A percentile compares a stretch with the other conserved stretches of the same genome.
phyloP scores from a whole-genome alignment of 2,888 invertebrate species.

The Drosophila neotestacea region DNA sequence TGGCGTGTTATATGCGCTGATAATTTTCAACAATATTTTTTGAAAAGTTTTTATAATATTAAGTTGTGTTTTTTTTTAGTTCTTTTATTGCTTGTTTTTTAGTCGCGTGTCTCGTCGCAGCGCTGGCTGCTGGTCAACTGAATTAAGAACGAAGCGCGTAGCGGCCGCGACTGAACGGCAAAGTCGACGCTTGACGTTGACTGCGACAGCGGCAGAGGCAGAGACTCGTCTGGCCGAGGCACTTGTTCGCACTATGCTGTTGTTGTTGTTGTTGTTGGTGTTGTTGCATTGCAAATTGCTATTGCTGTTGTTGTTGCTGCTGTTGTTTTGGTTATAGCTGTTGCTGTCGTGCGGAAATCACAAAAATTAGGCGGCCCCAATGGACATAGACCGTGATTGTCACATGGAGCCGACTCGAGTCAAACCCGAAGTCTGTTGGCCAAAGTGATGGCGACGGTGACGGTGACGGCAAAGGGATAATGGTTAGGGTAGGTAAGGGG shows the following conservation, averaged over 20 bases:
- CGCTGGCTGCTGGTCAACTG: conserved; percentile 82
- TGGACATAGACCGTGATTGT: conserved; percentile 61
- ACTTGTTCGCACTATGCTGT: conserved; percentile 44
- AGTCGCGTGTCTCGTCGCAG: conserved; percentile 77
- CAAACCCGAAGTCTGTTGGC: conserved; percentile 8
- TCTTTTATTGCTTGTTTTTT: conserved; percentile 31
- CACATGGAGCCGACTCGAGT: conserved; percentile 44
- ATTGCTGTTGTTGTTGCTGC: conserved; percentile 31
- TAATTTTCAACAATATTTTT: conserved; percentile 36
- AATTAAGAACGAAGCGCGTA: conserved; percentile 78
- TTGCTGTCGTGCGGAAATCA: conserved; percentile 66
- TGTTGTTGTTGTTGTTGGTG: conserved; percentile 23
- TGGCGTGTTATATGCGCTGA: conserved; percentile 25
- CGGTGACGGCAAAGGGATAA: not conserved
- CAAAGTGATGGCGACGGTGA: not conserved
- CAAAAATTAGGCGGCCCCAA: conserved; percentile 67
- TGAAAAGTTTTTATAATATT: not conserved
- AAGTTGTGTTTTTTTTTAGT: conserved; percentile 16
- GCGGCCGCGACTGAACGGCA: conserved; percentile 48
- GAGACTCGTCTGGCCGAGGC: conserved; percentile 60
- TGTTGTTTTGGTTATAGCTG: conserved; percentile 24
- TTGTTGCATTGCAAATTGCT: conserved; percentile 32
- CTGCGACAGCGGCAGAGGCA: conserved; percentile 6
- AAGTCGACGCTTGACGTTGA: conserved; percentile 15
- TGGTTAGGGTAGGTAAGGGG: not conserved